A percentile compares a stretch with the other conserved stretches of the same genome.
Evolutionary conservation across 2,113 vertebrate genomes (phyloP).

Genomic region (Amphiprion percula): DNA sequence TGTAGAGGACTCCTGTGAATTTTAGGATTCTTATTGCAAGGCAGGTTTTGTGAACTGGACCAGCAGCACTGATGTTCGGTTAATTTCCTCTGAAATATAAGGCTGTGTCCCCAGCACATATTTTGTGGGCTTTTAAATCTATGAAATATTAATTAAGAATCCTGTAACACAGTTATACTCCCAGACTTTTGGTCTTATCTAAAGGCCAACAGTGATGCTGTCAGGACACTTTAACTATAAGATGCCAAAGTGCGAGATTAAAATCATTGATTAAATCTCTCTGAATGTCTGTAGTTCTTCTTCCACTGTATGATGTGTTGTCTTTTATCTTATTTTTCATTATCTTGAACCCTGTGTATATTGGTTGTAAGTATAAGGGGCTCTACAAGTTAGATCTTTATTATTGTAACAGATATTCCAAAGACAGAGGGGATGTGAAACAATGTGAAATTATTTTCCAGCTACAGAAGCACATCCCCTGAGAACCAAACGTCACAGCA

Average conservation of each 20-base stretch:
- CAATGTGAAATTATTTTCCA: neutral
- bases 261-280: slow-evolving; percentile 3
- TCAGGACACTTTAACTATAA: neutral
- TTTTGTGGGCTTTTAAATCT: slow-evolving; percentile 5
- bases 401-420: neutral
- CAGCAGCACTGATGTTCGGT: neutral
- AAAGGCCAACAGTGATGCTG: slow-evolving; percentile 17
- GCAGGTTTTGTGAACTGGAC: neutral
- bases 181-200: slow-evolving; percentile 12
- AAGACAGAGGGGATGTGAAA: neutral
- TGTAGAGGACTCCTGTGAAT: slow-evolving; percentile 10
- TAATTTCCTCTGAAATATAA: slow-evolving; percentile 13
- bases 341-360: too few species aligned
- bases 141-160: slow-evolving; percentile 26
- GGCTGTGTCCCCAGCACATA: neutral
- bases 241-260: neutral
- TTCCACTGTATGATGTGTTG: neutral
- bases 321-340: neutral
- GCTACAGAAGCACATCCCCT: neutral
- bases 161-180: slow-evolving; percentile 11
- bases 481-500: slow-evolving; percentile 14
- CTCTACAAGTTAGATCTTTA: neutral
- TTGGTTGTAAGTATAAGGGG: too few species aligned
- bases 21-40: slow-evolving; percentile 16
- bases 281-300: too few species aligned